Percentiles rank a stretch among this genome's conserved stretches.
Conservation (phyloP, 2,797 vertebrate species). For the Eospalax fontanierii region DNA sequence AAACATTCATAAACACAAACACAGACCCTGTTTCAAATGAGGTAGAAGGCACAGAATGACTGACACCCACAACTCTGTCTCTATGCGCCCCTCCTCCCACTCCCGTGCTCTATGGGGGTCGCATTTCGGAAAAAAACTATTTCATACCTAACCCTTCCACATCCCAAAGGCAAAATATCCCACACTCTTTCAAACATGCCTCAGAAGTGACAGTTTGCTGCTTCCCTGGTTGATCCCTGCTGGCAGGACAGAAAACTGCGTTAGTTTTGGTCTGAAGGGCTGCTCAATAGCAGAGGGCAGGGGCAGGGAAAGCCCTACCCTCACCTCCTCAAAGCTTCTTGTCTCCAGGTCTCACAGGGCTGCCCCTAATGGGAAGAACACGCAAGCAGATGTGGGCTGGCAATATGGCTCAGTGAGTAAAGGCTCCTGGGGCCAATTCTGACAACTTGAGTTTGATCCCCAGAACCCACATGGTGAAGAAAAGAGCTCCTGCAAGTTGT, state of each 20-base stretch:
- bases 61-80: neutral
- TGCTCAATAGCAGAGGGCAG: neutral
- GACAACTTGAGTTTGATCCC: neutral
- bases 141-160: neutral
- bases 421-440: neutral
- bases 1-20: too few relatives aligned
- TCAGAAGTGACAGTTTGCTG: neutral
- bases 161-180: constrained; percentile 16
- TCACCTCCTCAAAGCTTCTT: too few relatives aligned
- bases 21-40: neutral
- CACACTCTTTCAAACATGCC: neutral
- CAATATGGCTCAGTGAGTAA: neutral
- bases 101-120: neutral
- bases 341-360: neutral
- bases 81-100: neutral
- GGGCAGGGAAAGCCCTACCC: neutral
- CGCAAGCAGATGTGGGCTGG: neutral
- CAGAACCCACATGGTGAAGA: too few relatives aligned
- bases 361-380: neutral
- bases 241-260: neutral
- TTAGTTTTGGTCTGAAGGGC: neutral
- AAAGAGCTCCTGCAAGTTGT: neutral
- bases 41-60: neutral
- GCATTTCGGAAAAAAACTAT: neutral
- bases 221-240: neutral